These are phyloP conservation scores for Cydia fagiglandana DNA, from an alignment of 1,140 invertebrate species.

Conservation along the genomic window DNA sequence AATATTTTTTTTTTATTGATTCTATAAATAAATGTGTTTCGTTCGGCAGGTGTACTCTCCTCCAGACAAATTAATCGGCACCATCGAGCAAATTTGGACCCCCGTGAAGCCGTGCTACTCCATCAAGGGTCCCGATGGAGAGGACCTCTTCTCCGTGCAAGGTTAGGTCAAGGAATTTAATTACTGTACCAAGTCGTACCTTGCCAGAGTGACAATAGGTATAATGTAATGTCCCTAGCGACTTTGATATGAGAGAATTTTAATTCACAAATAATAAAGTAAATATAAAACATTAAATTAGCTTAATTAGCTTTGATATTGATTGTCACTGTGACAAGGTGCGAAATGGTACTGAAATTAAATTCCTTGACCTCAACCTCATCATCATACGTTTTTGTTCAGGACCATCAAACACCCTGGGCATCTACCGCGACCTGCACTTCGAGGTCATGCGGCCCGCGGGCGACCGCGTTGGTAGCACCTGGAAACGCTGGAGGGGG, in stretches of 20 bases:
- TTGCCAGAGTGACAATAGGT: no score
- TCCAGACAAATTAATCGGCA: slow-evolving; percentile 81
- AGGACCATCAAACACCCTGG: slow-evolving; percentile 60
- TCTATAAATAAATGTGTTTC: not conserved
- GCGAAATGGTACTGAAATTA: no score
- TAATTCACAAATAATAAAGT: no score
- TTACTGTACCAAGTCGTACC: no score
- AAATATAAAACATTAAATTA: no score
- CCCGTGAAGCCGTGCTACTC: slow-evolving; percentile 83
- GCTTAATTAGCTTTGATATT: no score
- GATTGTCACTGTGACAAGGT: no score
- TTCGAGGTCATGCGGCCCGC: slow-evolving; percentile 53
- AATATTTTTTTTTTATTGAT: no score
- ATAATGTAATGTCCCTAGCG: no score
- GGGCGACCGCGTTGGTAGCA: slow-evolving; percentile 52
- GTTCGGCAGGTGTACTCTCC: slow-evolving; percentile 66
- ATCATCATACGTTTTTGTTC: not conserved
- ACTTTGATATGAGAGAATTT: no score
- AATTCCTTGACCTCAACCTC: not conserved
- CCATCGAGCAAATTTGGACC: slow-evolving; percentile 87
- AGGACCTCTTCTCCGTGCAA: slow-evolving; percentile 79
- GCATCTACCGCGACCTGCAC: slow-evolving; percentile 61
- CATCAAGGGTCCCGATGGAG: slow-evolving; percentile 83
- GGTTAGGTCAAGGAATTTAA: no score
- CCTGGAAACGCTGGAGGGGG: slow-evolving; percentile 66